Base-by-base conservation (phyloP, 2,888 invertebrate species). In the Griposia aprilina region DNA sequence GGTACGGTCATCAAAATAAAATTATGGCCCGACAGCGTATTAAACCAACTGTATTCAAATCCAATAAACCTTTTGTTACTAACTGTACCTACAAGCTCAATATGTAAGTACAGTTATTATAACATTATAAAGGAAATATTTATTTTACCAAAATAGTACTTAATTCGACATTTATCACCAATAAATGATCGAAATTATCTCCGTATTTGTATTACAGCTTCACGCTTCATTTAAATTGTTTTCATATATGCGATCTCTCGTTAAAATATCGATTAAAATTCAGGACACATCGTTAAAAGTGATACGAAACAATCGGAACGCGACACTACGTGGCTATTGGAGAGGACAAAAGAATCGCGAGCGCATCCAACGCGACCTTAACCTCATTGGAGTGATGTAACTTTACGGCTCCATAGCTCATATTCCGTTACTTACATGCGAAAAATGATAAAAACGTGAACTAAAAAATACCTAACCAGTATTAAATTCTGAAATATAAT, bases 311-410 rank as follows among this genome's bases (percentile, higher is more conserved):
- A 90, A 92, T 90, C 84, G 76, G 92, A 93, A 92, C 83, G 90
- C 84, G 78, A 80, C 78, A 76, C 48, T 83, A 81, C 82, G 81
- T 85, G 83, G 76, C 85, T 84, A 83, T 80, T 88, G 78, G 82
- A 89, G 88, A 89, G 82, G 87, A 91, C 91, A 90, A 90, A 89
- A 90, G 87, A 89, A 90, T 89, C 81, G 83, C 79, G 71, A 78
- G 87, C 89, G 89, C 89, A 90, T 91, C 88, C 85, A 84, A 86
- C 45, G 74, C 85, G 90, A 88, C 92, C 92, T 93, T 93, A 92
- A 93, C 93, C 92, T 85, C 90, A 87, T 90, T 93, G 84, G 23
- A 65, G 55, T 88, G 87, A 90, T 89, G 90, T 88, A 90, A 92
- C 88, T 90, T 90, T 88, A 89, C 30, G 72, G 73, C 80, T 77